These are phyloP conservation scores for Pseudomugil gertrudae DNA, from an alignment of 2,797 vertebrate genomes.

Conservation along the genomic window DNA sequence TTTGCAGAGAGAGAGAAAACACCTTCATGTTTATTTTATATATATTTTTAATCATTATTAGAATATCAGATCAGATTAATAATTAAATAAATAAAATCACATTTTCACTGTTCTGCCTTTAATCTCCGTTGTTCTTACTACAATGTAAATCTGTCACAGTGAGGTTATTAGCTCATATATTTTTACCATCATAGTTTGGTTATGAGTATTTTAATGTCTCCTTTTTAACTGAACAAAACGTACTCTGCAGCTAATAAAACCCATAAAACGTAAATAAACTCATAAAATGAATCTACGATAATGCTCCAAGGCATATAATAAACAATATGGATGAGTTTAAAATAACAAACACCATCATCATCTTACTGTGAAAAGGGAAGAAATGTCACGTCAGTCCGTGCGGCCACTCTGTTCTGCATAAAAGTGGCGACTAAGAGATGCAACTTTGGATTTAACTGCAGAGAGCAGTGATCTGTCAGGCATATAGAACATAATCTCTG, in stretches of 20 bases:
- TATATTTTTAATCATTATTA: too few species aligned
- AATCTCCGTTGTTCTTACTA: neutral
- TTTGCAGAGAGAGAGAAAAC: too few species aligned
- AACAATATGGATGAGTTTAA: neutral
- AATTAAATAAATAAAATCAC: too few species aligned
- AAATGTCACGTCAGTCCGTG: neutral
- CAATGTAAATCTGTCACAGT: neutral
- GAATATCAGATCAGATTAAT: too few species aligned
- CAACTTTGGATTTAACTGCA: conserved; percentile 17
- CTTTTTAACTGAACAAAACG: neutral
- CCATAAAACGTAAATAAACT: neutral
- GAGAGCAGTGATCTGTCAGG: conserved; percentile 11
- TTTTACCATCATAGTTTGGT: neutral
- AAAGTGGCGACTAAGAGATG: conserved; percentile 9
- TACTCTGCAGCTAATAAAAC: neutral
- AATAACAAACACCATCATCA: neutral
- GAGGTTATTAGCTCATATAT: neutral
- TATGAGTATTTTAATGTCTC: neutral
- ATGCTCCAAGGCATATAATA: neutral
- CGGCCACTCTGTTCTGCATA: conserved; percentile 5
- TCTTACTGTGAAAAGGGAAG: neutral
- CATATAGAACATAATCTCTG: conserved; percentile 21
- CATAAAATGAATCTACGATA: neutral
- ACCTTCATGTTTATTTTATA: too few species aligned
- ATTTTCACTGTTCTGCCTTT: too few species aligned